These are phyloP conservation scores for Melinopterus prodromus DNA, from an alignment of 2,888 invertebrate genomes.

Conservation along the genomic window DNA sequence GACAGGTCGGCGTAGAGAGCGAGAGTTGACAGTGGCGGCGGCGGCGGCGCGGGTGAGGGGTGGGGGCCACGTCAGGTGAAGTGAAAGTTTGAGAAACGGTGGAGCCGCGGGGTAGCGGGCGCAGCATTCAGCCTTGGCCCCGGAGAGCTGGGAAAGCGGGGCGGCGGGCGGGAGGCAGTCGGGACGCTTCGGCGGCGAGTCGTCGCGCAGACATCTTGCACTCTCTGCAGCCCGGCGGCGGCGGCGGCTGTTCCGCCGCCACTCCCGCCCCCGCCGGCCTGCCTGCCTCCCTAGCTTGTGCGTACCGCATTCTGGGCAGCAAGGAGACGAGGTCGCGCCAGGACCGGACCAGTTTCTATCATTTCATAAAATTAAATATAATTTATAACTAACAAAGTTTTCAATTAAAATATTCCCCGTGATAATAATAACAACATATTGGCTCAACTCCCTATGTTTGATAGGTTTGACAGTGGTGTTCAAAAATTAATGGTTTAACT, in stretches of 20 bases:
- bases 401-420: too few relatives aligned
- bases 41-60: conserved; percentile 38
- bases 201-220: conserved; percentile 64
- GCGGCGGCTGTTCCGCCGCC: conserved; percentile 51
- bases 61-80: conserved; percentile 42
- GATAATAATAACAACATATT: too few relatives aligned
- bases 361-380: too few relatives aligned
- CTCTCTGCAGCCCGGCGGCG: conserved; percentile 58
- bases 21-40: conserved; percentile 42
- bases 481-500: too few relatives aligned
- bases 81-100: conserved; percentile 37
- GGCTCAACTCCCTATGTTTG: too few relatives aligned
- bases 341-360: not conserved
- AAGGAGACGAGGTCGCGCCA: conserved; percentile 35
- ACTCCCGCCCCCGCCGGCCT: conserved; percentile 50
- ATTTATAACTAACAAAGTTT: too few relatives aligned
- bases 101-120: conserved; percentile 41
- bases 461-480: too few relatives aligned
- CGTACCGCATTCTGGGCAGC: conserved; percentile 32
- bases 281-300: conserved; percentile 34
- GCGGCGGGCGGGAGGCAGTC: conserved; percentile 55
- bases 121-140: conserved; percentile 45
- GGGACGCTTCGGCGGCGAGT: conserved; percentile 57
- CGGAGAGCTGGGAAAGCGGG: conserved; percentile 49
- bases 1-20: conserved; percentile 35